These are phyloP conservation scores for Puffinus mauretanicus DNA, from an alignment of 2,113 vertebrate genomes.

Conservation along the genomic window DNA sequence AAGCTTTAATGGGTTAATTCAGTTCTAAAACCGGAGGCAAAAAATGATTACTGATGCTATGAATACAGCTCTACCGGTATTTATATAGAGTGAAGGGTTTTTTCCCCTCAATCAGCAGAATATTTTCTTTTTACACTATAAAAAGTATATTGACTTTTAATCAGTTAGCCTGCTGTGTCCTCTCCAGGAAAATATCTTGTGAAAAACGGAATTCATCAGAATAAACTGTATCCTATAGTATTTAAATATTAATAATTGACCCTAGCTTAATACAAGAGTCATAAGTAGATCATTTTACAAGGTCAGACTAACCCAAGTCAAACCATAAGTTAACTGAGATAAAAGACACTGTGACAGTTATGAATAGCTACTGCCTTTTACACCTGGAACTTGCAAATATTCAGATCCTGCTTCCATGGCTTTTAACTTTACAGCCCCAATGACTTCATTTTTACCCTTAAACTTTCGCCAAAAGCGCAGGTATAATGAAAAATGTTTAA, in stretches of 20 bases:
- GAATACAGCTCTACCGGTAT: not conserved
- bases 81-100: not conserved
- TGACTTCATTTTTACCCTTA: not conserved
- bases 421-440: not conserved
- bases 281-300: constrained; percentile 43
- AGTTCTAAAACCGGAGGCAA: not conserved
- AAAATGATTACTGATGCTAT: not conserved
- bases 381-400: not conserved
- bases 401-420: not conserved
- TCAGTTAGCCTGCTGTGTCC: not conserved
- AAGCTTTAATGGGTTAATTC: not conserved
- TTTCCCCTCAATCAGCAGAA: not conserved
- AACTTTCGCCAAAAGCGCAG: not conserved
- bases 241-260: constrained; percentile 8
- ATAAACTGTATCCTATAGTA: not conserved
- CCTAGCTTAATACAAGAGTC: not conserved
- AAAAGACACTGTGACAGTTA: constrained; percentile 40
- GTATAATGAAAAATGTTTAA: not conserved
- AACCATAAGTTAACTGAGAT: not conserved
- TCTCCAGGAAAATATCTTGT: not conserved
- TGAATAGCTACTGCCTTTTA: not conserved
- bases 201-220: not conserved
- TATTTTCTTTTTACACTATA: not conserved
- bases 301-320: constrained; percentile 18
- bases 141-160: not conserved